Conservation (phyloP, 2,113 vertebrate genomes). For the Gallinago undulata region DNA sequence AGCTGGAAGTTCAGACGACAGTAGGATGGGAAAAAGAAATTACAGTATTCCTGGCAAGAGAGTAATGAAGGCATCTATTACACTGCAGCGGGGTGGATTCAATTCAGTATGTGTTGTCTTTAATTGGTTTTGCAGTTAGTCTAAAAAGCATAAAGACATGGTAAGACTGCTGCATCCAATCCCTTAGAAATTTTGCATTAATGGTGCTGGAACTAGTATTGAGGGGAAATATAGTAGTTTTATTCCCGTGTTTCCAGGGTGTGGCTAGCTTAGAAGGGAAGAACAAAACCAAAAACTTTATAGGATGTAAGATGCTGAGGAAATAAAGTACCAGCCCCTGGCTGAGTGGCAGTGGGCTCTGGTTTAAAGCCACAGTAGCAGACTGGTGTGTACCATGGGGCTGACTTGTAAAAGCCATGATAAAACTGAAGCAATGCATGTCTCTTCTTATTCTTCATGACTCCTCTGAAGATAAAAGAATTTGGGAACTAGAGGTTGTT, state of each 20-base stretch:
- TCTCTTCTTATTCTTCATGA: background rate
- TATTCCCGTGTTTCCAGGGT: background rate
- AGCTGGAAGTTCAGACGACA: background rate
- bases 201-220: background rate
- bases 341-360: background rate
- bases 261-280: background rate
- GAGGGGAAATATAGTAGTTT: background rate
- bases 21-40: background rate
- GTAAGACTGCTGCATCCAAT: background rate
- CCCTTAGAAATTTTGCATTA: background rate
- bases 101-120: background rate
- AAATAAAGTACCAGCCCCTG: background rate
- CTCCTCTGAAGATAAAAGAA: background rate
- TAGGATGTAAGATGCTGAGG: background rate
- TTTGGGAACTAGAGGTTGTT: background rate
- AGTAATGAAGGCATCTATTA: background rate
- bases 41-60: background rate
- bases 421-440: background rate
- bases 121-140: background rate
- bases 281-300: background rate
- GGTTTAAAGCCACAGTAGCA: accelerated
- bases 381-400: too few relatives aligned
- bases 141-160: background rate
- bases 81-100: background rate
- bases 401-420: background rate